These are phyloP conservation scores for Conomelus anceps DNA, from an alignment of 2,888 invertebrate species.

Conservation along the genomic window DNA sequence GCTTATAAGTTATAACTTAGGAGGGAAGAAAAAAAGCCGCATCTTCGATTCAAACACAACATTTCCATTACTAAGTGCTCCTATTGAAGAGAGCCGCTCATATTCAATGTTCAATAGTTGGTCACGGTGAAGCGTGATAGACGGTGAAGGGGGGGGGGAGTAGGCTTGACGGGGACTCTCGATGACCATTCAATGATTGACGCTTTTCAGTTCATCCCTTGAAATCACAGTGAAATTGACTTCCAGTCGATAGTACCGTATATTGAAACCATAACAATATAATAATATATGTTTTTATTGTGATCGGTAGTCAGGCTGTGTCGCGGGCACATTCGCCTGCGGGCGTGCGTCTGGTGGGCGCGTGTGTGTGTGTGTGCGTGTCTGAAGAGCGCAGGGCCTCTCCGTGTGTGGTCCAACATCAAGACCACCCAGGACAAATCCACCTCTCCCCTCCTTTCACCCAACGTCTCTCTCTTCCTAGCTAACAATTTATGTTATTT, in stretches of 20 bases:
- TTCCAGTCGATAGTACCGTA: not conserved
- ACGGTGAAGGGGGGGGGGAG: not conserved
- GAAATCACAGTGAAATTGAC: not conserved
- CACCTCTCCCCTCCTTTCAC: not conserved
- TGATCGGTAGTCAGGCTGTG: not conserved
- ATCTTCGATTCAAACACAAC: not conserved
- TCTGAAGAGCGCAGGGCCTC: not conserved
- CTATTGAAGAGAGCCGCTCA: not conserved
- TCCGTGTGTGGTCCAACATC: not conserved
- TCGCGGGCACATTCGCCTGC: not conserved
- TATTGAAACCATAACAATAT: not conserved
- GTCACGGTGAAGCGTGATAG: not conserved
- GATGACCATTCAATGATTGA: not conserved
- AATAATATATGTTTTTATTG: not conserved
- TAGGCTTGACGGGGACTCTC: not conserved
- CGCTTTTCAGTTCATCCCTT: not conserved
- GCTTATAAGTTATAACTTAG: too few relatives aligned
- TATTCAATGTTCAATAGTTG: too few relatives aligned
- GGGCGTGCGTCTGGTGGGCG: not conserved
- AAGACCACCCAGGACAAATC: constrained; percentile 3
- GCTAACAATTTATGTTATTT: constrained; percentile 11
- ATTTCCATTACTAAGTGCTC: not conserved
- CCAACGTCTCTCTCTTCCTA: not conserved
- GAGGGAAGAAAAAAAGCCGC: not conserved
- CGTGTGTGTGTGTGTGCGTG: not conserved